These are phyloP conservation scores for Bombycilla garrulus DNA, from an alignment of 2,113 vertebrate genomes.

Conservation along the genomic window DNA sequence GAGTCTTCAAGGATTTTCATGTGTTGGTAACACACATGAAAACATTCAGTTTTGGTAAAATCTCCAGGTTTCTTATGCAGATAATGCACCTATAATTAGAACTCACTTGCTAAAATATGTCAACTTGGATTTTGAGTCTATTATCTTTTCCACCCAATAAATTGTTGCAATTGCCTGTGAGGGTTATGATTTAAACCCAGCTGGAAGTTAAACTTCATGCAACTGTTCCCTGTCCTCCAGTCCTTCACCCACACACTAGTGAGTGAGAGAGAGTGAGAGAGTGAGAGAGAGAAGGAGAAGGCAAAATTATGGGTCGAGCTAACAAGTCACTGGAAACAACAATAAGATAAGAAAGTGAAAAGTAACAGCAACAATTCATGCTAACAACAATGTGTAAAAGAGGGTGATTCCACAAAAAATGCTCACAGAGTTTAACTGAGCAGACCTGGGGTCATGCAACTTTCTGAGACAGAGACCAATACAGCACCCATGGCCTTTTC, in stretches of 20 bases:
- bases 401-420: background rate
- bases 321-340: background rate
- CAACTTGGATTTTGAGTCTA: background rate
- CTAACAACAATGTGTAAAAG: background rate
- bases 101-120: background rate
- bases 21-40: background rate
- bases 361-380: background rate
- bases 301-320: background rate
- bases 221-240: rapidly evolving
- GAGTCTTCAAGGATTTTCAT: background rate
- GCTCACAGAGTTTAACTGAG: rapidly evolving
- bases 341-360: background rate
- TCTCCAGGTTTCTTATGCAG: background rate
- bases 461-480: background rate
- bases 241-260: no score
- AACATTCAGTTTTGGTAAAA: background rate
- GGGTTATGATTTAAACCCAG: background rate
- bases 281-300: background rate
- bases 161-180: background rate
- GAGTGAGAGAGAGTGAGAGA: background rate
- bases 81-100: background rate
- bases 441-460: rapidly evolving
- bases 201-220: background rate
- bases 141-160: background rate
- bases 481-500: rapidly evolving